Conservation (phyloP, 2,888 invertebrate species). For the Philopedon plagiatum region DNA sequence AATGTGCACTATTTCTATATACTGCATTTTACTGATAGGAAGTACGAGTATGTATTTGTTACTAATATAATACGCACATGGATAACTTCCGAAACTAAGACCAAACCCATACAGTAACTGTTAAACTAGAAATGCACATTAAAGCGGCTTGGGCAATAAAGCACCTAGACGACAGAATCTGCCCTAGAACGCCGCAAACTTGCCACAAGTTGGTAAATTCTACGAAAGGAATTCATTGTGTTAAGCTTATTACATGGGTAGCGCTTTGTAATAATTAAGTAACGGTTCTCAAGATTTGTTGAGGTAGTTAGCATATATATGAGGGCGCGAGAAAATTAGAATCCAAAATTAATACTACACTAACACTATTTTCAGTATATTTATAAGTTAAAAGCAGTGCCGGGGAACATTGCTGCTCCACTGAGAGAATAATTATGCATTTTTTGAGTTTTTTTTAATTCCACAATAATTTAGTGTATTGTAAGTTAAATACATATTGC, state of each 20-base stretch:
- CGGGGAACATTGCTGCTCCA: too few relatives aligned
- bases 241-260: constrained; percentile 36
- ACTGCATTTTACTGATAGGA: too few relatives aligned
- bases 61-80: neutral
- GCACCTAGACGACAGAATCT: constrained; percentile 32
- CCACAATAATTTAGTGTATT: too few relatives aligned
- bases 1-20: too few relatives aligned
- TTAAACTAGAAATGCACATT: constrained; percentile 22
- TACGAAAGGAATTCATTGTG: constrained; percentile 34
- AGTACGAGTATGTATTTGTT: too few relatives aligned
- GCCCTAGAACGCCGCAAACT: constrained; percentile 24
- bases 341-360: constrained; percentile 9
- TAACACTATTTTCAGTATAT: neutral
- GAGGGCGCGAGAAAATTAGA: constrained; percentile 13
- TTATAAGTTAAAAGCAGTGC: neutral
- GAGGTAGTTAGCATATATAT: constrained; percentile 32
- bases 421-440: too few relatives aligned
- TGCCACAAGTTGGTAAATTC: constrained; percentile 35
- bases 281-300: constrained; percentile 34
- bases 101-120: neutral
- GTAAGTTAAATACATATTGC: too few relatives aligned
- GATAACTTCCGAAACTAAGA: constrained; percentile 1
- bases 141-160: constrained; percentile 30
- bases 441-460: too few relatives aligned
- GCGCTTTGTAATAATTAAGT: constrained; percentile 37